A percentile compares a stretch with the other conserved stretches of the same genome.
Conservation (phyloP, 2,888 invertebrate species). For the Rhagonycha lutea region DNA sequence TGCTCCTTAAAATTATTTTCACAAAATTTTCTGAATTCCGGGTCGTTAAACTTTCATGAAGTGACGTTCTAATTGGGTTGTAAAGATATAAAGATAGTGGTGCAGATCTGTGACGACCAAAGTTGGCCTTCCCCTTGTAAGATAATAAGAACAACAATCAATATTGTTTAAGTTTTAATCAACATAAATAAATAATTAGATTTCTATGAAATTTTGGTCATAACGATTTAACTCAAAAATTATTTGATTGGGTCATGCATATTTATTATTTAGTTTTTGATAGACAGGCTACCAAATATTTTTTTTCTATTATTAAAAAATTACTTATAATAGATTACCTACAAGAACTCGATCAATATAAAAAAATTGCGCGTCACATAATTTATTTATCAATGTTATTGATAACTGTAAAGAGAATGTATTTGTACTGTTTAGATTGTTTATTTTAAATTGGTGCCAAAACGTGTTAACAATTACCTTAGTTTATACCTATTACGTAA, state of each 20-base stretch:
- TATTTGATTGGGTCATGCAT: neutral
- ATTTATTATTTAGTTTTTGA: neutral
- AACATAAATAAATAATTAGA: neutral
- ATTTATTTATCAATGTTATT: neutral
- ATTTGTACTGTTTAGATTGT: slow-evolving; percentile 9
- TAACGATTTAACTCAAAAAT: neutral
- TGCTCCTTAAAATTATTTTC: too few relatives aligned
- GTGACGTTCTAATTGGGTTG: too few relatives aligned
- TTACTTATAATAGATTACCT: neutral
- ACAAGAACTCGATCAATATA: neutral
- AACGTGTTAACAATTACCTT: slow-evolving; percentile 4
- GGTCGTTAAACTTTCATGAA: too few relatives aligned
- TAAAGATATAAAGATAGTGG: too few relatives aligned
- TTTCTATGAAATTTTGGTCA: neutral
- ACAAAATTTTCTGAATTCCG: too few relatives aligned
- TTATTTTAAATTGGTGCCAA: slow-evolving; percentile 17
- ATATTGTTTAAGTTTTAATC: neutral
- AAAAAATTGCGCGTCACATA: neutral
- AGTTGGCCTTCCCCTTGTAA: too few relatives aligned
- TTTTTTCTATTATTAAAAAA: neutral
- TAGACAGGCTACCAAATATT: neutral
- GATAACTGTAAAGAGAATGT: neutral
- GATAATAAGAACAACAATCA: neutral
- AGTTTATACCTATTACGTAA: slow-evolving; percentile 13
- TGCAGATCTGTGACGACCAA: too few relatives aligned